Conservation (phyloP, 2,888 invertebrate genomes). For the Thereva nobilitata region DNA sequence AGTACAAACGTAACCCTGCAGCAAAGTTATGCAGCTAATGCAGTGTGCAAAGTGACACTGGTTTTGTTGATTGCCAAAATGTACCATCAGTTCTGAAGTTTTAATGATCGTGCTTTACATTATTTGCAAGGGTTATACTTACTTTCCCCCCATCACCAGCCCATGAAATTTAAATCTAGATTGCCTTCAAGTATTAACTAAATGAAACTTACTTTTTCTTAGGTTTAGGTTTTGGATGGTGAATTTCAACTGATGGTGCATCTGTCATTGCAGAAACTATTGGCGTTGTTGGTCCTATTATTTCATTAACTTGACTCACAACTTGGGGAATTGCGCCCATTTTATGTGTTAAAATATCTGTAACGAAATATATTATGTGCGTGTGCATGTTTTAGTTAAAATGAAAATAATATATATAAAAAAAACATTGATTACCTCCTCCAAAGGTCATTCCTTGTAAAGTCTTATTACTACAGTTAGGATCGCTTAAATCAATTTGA, state of each 20-base stretch:
- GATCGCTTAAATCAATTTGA: conserved; percentile 15
- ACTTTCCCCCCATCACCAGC: too few relatives aligned
- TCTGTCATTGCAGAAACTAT: conserved; percentile 74
- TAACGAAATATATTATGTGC: conserved; percentile 31
- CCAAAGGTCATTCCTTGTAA: conserved; percentile 30
- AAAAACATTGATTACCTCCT: conserved; percentile 11
- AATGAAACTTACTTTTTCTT: conserved; percentile 51
- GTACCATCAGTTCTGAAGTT: too few relatives aligned
- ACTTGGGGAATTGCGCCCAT: conserved; percentile 33
- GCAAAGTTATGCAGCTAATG: too few relatives aligned
- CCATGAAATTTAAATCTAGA: neutral
- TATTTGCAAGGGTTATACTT: too few relatives aligned
- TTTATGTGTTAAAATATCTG: conserved; percentile 9
- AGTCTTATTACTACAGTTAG: conserved; percentile 19
- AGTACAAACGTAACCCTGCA: too few relatives aligned
- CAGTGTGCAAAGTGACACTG: too few relatives aligned
- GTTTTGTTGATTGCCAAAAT: too few relatives aligned
- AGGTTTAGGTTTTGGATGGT: conserved; percentile 57
- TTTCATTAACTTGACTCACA: conserved; percentile 21
- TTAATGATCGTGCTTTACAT: too few relatives aligned
- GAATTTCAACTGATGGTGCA: conserved; percentile 61
- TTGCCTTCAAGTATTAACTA: neutral
- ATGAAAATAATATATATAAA: conserved; percentile 2
- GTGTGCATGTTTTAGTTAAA: too few relatives aligned
- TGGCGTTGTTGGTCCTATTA: conserved; percentile 58